Evolutionary conservation across 2,888 invertebrate genomes (phyloP).

Genomic region (Pollenia griseotomentosa): DNA sequence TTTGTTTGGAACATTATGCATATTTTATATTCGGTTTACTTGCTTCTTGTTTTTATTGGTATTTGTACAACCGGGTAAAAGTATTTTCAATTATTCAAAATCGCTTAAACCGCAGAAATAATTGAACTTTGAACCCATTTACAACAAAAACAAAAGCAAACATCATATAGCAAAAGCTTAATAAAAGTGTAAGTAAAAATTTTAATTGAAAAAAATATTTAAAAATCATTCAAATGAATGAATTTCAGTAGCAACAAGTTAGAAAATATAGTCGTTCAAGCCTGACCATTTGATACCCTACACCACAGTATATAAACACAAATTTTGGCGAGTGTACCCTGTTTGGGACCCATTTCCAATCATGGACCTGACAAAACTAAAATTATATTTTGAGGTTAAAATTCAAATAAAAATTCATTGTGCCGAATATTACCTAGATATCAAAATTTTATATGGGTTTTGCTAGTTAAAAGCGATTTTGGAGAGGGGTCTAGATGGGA

Average conservation of each 20-base stretch:
- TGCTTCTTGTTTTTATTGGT: slow-evolving; percentile 65
- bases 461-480: too few relatives aligned
- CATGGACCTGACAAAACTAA: too few relatives aligned
- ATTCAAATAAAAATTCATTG: too few relatives aligned
- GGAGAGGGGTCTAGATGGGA: too few relatives aligned
- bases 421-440: too few relatives aligned
- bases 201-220: not conserved
- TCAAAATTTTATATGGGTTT: too few relatives aligned
- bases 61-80: slow-evolving; percentile 68
- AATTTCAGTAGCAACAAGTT: not conserved
- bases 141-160: slow-evolving; percentile 2
- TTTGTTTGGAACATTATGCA: slow-evolving; percentile 55
- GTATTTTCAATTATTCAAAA: slow-evolving; percentile 8
- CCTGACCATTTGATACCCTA: too few relatives aligned
- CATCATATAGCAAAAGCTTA: slow-evolving; percentile 18
- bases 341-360: too few relatives aligned
- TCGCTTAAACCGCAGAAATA: not conserved
- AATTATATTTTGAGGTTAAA: too few relatives aligned
- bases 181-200: not conserved
- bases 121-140: slow-evolving; percentile 26
- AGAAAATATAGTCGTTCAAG: too few relatives aligned
- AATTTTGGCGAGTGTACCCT: not conserved
- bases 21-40: slow-evolving; percentile 61
- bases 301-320: too few relatives aligned
- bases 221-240: not conserved